Percentiles rank a stretch among this genome's conserved stretches.
Evolutionary conservation across 2,797 vertebrate genomes (phyloP).

Genomic region (Smutsia gigantea): DNA sequence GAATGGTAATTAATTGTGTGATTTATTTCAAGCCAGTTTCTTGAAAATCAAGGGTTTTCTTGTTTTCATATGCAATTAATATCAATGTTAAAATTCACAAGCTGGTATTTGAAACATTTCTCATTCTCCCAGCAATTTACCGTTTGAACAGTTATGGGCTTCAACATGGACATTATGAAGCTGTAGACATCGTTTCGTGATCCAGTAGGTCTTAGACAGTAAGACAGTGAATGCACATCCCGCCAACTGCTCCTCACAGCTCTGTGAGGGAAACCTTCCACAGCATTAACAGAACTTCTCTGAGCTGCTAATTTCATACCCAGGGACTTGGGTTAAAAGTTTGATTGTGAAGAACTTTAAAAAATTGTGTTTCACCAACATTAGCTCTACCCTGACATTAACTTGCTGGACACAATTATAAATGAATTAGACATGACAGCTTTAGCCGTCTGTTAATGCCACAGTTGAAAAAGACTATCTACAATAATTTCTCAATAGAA

Average conservation of each 20-base stretch:
- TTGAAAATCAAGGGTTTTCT: neutral
- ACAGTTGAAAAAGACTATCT: neutral
- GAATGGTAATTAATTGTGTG: neutral
- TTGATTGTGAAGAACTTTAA: neutral
- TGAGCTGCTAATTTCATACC: slow-evolving; percentile 14
- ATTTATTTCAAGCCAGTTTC: slow-evolving; percentile 32
- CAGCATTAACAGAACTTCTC: neutral
- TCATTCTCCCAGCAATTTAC: neutral
- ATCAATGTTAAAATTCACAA: neutral
- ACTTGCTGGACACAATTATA: neutral
- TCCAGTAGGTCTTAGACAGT: neutral
- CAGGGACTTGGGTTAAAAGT: neutral
- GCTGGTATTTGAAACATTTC: neutral
- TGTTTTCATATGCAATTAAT: neutral
- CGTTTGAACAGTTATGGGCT: neutral
- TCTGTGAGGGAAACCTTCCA: neutral
- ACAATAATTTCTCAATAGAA: neutral
- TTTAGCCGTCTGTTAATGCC: neutral
- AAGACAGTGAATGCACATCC: neutral
- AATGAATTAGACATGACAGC: neutral
- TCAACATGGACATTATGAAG: neutral
- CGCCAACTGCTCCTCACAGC: neutral
- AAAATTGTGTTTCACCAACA: neutral
- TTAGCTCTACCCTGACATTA: neutral
- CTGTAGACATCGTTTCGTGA: neutral